A percentile compares a stretch with the other conserved stretches of the same genome.
Evolutionary conservation across 2,797 vertebrate genomes (phyloP).

Genomic region (Notolabrus celidotus): DNA sequence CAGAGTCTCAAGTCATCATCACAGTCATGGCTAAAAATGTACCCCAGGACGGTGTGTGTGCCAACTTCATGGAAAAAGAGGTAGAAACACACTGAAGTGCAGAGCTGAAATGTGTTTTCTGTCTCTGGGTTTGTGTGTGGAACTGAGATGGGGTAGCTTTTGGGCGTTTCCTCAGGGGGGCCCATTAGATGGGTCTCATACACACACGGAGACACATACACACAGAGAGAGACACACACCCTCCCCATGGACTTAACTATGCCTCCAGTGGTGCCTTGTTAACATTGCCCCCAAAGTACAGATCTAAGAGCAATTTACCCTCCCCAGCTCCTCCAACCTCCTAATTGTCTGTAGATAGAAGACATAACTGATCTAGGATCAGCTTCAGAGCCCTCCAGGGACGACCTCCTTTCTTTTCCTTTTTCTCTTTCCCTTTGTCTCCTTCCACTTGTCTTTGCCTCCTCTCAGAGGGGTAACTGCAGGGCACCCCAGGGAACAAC

Average conservation of each 20-base stretch:
- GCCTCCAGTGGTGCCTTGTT: constrained; percentile 84
- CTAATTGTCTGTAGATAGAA: constrained; percentile 81
- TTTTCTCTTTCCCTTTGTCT: constrained; percentile 54
- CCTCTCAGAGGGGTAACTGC: constrained; percentile 75
- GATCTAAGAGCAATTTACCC: constrained; percentile 83
- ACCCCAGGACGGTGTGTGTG: constrained; percentile 88
- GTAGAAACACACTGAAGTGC: constrained; percentile 77
- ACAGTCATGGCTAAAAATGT: constrained; percentile 94
- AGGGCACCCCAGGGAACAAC: constrained; percentile 74
- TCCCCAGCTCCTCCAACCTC: constrained; percentile 76
- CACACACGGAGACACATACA: constrained; percentile 41
- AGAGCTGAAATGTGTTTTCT: constrained; percentile 23
- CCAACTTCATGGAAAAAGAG: constrained; percentile 91
- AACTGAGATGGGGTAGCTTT: constrained; percentile 66
- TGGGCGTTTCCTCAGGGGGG: constrained; percentile 77
- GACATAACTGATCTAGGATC: constrained; percentile 78
- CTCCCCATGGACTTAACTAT: constrained; percentile 73
- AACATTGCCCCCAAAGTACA: constrained; percentile 81
- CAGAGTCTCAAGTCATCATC: constrained; percentile 95
- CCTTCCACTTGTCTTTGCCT: constrained; percentile 46
- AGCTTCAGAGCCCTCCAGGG: constrained; percentile 68
- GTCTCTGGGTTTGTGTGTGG: constrained; percentile 24
- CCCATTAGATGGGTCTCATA: constrained; percentile 74
- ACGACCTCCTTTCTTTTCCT: constrained; percentile 54
- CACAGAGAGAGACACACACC: constrained; percentile 35